phyloP scores from a whole-genome alignment of 2,797 vertebrate species.

The Loris lydekkerianus region DNA sequence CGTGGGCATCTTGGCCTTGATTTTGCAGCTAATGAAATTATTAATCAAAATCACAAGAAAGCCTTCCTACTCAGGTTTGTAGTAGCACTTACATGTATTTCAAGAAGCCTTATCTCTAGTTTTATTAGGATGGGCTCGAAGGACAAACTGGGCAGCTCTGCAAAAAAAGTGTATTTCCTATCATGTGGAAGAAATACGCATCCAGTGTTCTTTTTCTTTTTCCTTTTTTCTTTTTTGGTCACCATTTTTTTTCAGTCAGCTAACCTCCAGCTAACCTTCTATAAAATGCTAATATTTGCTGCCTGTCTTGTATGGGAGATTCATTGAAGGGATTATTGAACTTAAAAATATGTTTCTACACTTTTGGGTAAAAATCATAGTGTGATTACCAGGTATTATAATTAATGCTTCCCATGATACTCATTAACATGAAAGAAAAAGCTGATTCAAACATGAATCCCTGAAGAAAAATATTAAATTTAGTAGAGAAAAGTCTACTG shows the following conservation, averaged over 20 bases:
- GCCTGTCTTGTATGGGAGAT: background rate
- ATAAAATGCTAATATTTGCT: constrained; percentile 49
- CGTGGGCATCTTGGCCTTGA: constrained; percentile 19
- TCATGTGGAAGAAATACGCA: background rate
- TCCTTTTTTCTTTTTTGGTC: background rate
- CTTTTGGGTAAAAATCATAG: constrained; percentile 22
- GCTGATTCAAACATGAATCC: constrained; percentile 57
- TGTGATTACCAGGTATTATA: constrained; percentile 43
- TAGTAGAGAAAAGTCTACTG: constrained; percentile 61
- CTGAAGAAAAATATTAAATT: constrained; percentile 73
- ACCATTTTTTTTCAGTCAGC: background rate
- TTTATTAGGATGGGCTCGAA: background rate
- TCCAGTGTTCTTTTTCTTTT: background rate
- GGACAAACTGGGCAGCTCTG: background rate
- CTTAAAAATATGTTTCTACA: constrained; percentile 37
- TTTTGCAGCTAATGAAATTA: constrained; percentile 71
- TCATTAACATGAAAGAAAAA: constrained; percentile 66
- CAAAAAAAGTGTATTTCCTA: background rate
- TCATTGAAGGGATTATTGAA: constrained; percentile 44
- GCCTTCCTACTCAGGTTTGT: background rate
- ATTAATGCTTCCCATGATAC: constrained; percentile 64
- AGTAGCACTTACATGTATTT: background rate
- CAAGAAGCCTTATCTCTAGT: background rate
- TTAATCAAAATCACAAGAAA: constrained; percentile 67
- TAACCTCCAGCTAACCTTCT: background rate